phyloP scores from a whole-genome alignment of 2,113 vertebrate species.

The Chlorodrepanis virens region DNA sequence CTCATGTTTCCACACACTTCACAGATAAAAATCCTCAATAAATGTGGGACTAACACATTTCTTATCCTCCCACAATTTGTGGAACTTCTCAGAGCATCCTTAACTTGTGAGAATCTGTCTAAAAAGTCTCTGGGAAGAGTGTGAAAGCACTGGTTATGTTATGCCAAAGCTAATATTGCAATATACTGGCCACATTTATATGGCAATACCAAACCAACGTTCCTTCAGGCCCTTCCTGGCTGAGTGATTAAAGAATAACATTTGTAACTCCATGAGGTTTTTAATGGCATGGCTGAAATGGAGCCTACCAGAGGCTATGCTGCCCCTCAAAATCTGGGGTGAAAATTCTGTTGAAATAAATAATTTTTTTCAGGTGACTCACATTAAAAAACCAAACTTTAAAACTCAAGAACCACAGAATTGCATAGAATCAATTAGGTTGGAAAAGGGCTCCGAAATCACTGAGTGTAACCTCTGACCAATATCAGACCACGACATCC shows the following conservation, averaged over 20 bases:
- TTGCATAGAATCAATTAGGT: background rate
- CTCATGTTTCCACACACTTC: background rate
- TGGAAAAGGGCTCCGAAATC: background rate
- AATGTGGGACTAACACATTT: background rate
- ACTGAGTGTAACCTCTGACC: background rate
- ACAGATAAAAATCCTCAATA: background rate
- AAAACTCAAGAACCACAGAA: background rate
- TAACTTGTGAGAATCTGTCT: background rate
- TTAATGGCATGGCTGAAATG: background rate
- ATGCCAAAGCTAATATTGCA: background rate
- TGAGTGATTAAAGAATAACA: background rate
- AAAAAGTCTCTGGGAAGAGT: background rate
- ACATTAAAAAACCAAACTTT: background rate
- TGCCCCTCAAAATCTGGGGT: background rate
- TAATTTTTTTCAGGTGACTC: background rate
- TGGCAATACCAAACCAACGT: background rate
- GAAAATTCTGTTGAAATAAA: background rate
- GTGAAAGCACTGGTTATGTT: background rate
- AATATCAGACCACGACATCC: rapidly evolving
- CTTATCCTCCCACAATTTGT: background rate
- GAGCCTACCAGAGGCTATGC: background rate
- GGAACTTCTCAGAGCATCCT: background rate
- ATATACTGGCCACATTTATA: background rate
- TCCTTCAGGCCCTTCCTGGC: background rate
- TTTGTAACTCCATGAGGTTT: background rate